phyloP scores from a whole-genome alignment of 2,888 invertebrate genomes.

The Notocelia uddmanniana region DNA sequence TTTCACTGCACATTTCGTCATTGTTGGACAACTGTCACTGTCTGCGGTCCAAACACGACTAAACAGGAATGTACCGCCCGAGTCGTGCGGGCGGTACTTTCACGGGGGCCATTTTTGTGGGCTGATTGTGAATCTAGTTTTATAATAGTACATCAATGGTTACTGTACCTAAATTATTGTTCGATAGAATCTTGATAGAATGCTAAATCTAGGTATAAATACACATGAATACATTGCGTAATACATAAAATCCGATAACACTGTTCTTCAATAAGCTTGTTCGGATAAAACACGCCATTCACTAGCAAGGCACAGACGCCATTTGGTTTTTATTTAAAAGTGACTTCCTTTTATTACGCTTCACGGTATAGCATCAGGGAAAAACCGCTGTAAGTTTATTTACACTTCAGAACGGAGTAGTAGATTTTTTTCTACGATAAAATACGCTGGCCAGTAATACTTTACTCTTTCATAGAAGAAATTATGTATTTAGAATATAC shows the following conservation, averaged over 20 bases:
- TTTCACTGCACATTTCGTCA: no score
- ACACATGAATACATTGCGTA: neutral
- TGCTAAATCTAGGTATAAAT: neutral
- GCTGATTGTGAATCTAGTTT: no score
- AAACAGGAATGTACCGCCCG: no score
- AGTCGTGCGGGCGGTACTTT: no score
- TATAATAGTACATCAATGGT: no score
- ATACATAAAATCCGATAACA: slow-evolving; percentile 1
- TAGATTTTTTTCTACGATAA: neutral
- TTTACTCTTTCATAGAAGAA: neutral
- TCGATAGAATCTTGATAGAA: neutral
- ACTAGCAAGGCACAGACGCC: neutral
- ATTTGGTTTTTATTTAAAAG: slow-evolving; percentile 12
- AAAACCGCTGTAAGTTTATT: slow-evolving; percentile 9
- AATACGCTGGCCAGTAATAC: neutral
- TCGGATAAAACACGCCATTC: slow-evolving; percentile 3
- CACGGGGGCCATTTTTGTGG: no score
- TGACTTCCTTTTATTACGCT: slow-evolving; percentile 9
- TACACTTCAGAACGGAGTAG: neutral
- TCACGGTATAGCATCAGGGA: neutral
- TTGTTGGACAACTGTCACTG: no score
- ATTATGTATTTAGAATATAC: neutral
- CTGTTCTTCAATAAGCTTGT: slow-evolving; percentile 7
- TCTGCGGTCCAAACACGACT: no score
- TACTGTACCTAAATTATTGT: neutral